Percentiles rank a stretch among this genome's conserved stretches.
Conservation (phyloP, 2,888 invertebrate species). For the Mactromeris polynyma region DNA sequence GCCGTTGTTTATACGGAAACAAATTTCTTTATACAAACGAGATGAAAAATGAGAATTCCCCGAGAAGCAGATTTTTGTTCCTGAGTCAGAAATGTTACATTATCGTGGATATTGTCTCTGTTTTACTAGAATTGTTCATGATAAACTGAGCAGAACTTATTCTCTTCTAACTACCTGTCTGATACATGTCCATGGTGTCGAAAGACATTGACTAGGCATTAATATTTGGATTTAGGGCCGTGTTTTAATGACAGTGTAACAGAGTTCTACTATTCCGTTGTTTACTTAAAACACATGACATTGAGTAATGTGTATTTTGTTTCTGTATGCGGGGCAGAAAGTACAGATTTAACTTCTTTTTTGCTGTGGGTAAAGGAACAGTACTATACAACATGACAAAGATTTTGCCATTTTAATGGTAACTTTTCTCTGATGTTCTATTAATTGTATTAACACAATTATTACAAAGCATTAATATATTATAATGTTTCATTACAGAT, state of each 20-base stretch:
- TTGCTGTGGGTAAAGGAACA: background rate
- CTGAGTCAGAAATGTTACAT: background rate
- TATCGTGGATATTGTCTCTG: background rate
- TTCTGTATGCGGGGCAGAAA: background rate
- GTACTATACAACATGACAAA: background rate
- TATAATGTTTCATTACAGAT: background rate
- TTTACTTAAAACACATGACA: background rate
- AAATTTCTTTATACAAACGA: conserved; percentile 43
- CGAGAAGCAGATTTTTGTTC: conserved; percentile 25
- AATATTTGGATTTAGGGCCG: background rate
- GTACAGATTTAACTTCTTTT: background rate
- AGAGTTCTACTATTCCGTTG: background rate
- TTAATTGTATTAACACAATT: conserved; percentile 1
- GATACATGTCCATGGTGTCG: background rate
- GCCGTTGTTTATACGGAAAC: conserved; percentile 44
- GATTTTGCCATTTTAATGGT: background rate
- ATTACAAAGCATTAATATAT: background rate
- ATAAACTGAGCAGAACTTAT: background rate
- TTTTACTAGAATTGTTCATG: background rate
- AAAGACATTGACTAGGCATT: background rate
- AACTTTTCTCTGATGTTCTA: background rate
- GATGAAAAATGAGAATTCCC: conserved; percentile 45
- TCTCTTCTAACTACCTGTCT: background rate
- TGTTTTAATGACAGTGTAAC: background rate
- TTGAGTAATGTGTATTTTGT: background rate